phyloP scores from a whole-genome alignment of 2,888 invertebrate genomes.

The Dasysyrphus albostriatus region DNA sequence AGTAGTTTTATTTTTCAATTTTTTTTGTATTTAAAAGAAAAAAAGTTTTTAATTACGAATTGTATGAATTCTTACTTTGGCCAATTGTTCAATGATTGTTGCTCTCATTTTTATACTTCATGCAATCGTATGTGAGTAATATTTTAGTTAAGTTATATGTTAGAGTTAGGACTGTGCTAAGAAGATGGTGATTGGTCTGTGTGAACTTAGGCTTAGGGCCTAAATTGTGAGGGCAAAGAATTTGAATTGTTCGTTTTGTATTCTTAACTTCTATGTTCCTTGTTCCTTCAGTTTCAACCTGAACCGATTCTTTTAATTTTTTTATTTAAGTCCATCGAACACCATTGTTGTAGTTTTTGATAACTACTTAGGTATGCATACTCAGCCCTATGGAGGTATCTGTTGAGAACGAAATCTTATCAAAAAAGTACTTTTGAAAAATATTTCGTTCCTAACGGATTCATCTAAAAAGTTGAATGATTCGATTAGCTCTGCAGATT shows the following conservation, averaged over 20 bases:
- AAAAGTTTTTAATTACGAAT: constrained; percentile 5
- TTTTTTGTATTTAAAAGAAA: not conserved
- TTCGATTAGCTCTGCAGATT: constrained; percentile 51
- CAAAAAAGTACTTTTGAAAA: not conserved
- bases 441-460: constrained; percentile 6
- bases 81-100: not conserved
- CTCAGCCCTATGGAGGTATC: not conserved
- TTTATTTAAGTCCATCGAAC: constrained; percentile 32
- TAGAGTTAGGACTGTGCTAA: constrained; percentile 17
- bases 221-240: constrained; percentile 59
- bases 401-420: not conserved
- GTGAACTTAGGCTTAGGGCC: not conserved
- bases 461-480: constrained; percentile 7
- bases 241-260: not conserved
- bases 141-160: constrained; percentile 22
- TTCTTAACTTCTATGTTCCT: not conserved
- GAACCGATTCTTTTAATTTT: constrained; percentile 24
- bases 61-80: not conserved
- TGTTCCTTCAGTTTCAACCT: constrained; percentile 29
- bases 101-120: not conserved
- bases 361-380: not conserved
- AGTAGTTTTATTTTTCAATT: constrained; percentile 11
- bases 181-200: constrained; percentile 23
- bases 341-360: not conserved
- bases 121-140: not conserved